Evolutionary conservation across 2,113 vertebrate genomes (phyloP), one percentile per base, ranked within the genome.

Genomic region (Hylia prasina): DNA sequence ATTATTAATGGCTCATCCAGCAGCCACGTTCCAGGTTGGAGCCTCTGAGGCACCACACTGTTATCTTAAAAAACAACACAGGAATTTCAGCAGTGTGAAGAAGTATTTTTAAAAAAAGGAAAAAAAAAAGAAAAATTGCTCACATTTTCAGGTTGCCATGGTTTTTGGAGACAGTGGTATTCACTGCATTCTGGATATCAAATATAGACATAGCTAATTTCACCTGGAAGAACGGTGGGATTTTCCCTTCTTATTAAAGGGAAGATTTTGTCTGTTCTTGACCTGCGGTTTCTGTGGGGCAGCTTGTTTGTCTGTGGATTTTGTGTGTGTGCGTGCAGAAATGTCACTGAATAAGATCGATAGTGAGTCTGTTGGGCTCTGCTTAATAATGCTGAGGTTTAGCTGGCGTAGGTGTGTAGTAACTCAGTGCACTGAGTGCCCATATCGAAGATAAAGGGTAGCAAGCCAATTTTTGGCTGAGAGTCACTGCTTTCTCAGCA

Each of bases 71-170:
- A 65, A 63, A 24, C 50, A 66, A 81, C 45, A 12, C 39, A 89
- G 48, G 53, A 75, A 3, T 82, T 60, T 84, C 7, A 4, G 27
- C 7, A 1, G 0, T 73, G 30, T 90, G 48, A 87, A 81, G 51
- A 94, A 48, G 31, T 75, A 57, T 70, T 91, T 6, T n/a, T n/a
- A n/a, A n/a, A n/a, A n/a, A n/a, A n/a, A n/a, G n/a, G n/a, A n/a
- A n/a, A 37, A 42, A 20, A 30, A 42, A 65, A 68, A 53, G 63
- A 47, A 56, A 64, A 50, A 35, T n/a, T 94, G 44, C 61, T 91
- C 48, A 37, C 22, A 79, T 94, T 87, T 93, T 79, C 71, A 80
- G 40, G 89, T 96, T 97, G 73, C 91, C 73, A 89, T 91, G 84
- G 73, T 77, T 96, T 94, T 92, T 64, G 10, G 61, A 78, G 85